Conservation (phyloP, 2,797 vertebrate genomes). For the Erpetoichthys calabaricus region DNA sequence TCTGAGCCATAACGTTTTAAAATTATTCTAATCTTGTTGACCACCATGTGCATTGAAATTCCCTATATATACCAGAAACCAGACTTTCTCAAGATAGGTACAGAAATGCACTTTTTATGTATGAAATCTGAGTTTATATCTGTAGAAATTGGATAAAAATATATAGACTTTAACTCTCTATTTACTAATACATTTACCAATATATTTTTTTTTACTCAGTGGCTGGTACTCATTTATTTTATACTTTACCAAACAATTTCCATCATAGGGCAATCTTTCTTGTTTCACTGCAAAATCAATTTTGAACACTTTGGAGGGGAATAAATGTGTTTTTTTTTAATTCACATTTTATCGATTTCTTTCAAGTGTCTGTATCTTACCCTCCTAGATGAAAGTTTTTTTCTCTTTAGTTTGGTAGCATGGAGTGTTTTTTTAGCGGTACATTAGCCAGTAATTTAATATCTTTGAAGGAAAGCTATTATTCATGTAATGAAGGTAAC, state of each 20-base stretch:
- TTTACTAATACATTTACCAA: neutral
- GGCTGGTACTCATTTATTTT: neutral
- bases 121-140: too few relatives aligned
- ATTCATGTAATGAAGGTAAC: neutral
- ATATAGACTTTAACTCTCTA: too few relatives aligned
- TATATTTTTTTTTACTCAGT: neutral
- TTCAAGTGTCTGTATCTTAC: neutral
- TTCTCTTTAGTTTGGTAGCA: neutral
- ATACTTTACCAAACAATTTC: neutral
- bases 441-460: slow-evolving; percentile 5
- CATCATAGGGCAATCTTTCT: neutral
- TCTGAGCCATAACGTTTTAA: too few relatives aligned
- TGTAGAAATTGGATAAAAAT: too few relatives aligned
- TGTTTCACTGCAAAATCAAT: slow-evolving; percentile 5
- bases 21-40: too few relatives aligned
- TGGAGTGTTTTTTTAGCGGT: neutral
- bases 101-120: too few relatives aligned
- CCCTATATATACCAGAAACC: too few relatives aligned
- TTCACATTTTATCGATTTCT: neutral
- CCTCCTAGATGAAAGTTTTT: neutral
- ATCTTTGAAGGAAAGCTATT: neutral
- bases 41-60: too few relatives aligned
- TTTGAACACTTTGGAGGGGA: neutral
- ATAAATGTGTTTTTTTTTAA: neutral
- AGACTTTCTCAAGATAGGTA: too few relatives aligned